Base-by-base conservation (phyloP, 2,888 invertebrate genomes). In the Mesopsocus fuscifrons region DNA sequence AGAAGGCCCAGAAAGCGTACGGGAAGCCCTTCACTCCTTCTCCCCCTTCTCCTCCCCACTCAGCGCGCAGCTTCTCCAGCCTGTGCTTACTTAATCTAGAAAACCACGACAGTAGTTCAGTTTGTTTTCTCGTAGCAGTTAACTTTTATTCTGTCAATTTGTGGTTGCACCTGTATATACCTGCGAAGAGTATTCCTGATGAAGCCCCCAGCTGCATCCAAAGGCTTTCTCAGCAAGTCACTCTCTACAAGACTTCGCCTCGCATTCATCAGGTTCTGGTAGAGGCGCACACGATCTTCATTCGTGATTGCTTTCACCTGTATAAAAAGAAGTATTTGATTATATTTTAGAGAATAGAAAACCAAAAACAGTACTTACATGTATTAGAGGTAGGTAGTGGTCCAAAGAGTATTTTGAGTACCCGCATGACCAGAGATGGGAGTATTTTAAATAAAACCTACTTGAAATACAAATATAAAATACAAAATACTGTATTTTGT, bases 1-100 rank as follows among this genome's bases (percentile, higher is more conserved):
- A 79, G 64, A 91, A 94, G 33, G 87, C 80, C 92, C 92, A 94
- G 64, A 80, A 89, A 16, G 73, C 76, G 49, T 83, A 75, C 8
- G 82, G 77, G 61, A 81, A 88, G 42, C 83, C 82, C 61, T 87
- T 87, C 62, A 87, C 87, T 33, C 77, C 77, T 62, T 88, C 87
- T 16, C 82, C 80, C 47, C 77, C 74, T 51, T 70, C 71, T n/a
- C 64, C 62, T 2, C 74, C 72, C 53, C 74, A 72, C 52, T 77
- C 77, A 47, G 73, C 69, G 45, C 77, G 63, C 32, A 79, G 59
- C 57, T 82, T 82, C 56, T 88, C 88, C 47, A 87, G 63, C 6
- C 84, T 72, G 55, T 83, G 81, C 57, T 85, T 85, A 49, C 85
- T 87, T 45, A 88, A 61, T n/a, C n/a, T n/a, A n/a, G n/a, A n/a